Base-by-base conservation (phyloP, 2,888 invertebrate genomes). In the Cryptocheilus praepositus region DNA sequence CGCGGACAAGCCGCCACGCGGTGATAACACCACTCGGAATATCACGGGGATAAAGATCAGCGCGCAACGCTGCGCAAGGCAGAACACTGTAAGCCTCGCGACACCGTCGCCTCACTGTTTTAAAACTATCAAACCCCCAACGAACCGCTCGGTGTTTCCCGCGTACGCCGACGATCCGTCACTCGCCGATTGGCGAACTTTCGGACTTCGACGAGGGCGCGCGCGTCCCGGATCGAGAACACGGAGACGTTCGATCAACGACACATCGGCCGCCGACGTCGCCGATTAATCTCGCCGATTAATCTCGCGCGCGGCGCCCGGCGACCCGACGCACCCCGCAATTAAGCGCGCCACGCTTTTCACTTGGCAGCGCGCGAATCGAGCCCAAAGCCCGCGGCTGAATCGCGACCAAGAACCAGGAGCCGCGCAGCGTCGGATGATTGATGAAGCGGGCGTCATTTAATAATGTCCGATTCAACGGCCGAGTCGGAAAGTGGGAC, bases 1-100 rank as follows among this genome's bases (percentile, higher is more conserved):
- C 81, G 87, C 83, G 82, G 78, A 81, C 79, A 78, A 81, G 77
- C 82, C 83, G 81, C 80, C 80, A 82, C 83, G 82, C 83, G 81
- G 74, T 73, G 73, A 82, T 71, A 79, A 76, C 77, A 70, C 58
- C 65, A 61, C 60, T 71, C 70, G 71, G 60, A 63, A 65, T 76
- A 73, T 71, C 80, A 73, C 64, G 16, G 16, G 58, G 18, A 58
- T 15, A n/a, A 46, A 5, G 11, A 44, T 3, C 3, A 16, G 45
- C 49, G 3, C 15, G 49, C 8, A 18, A 16, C 49, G 49, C 16
- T 16, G 16, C 49, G 16, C 49, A 5, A 5, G 7, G 8, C 7
- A n/a, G n/a, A n/a, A n/a, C n/a, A n/a, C n/a, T n/a, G n/a, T n/a
- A n/a, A n/a, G n/a, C n/a, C n/a, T n/a, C n/a, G n/a, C n/a, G n/a